Evolutionary conservation across 2,797 vertebrate genomes (phyloP).

Genomic region (Rhodeus uyekii): DNA sequence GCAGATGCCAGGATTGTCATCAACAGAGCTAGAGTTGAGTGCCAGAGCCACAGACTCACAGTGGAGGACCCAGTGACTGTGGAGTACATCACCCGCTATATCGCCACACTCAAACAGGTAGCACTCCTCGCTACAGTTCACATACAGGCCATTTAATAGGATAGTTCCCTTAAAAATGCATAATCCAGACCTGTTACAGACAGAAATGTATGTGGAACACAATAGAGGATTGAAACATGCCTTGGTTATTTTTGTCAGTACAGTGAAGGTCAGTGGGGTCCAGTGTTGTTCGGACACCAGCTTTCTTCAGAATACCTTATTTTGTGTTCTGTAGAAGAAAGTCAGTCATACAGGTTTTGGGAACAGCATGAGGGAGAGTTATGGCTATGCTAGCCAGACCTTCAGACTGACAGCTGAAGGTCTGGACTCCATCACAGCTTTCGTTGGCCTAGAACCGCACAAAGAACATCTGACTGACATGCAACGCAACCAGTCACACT

Average conservation of each 20-base stretch:
- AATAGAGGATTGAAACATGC: too few relatives aligned
- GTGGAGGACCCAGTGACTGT: constrained; percentile 90
- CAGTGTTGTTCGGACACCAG: neutral
- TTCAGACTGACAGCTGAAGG: neutral
- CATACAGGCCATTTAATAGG: neutral
- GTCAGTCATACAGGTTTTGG: neutral
- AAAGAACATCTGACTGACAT: neutral
- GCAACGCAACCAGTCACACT: neutral
- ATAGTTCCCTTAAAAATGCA: neutral
- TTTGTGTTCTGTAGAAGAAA: constrained; percentile 3
- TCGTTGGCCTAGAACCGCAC: neutral
- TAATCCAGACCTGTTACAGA: neutral
- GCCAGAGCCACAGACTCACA: constrained; percentile 89
- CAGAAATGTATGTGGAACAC: too few relatives aligned
- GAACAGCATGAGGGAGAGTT: neutral
- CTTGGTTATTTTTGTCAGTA: neutral
- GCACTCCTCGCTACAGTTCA: neutral
- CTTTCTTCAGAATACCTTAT: neutral
- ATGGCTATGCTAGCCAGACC: neutral
- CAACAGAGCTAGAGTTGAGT: constrained; percentile 87
- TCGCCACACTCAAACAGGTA: constrained; percentile 90
- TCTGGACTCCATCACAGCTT: neutral
- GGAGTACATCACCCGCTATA: constrained; percentile 90
- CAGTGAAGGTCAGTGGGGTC: neutral
- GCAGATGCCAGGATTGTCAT: constrained; percentile 89